A percentile compares a stretch with the other conserved stretches of the same genome.
Conservation (phyloP, 2,113 vertebrate species). For the Kryptolebias marmoratus region DNA sequence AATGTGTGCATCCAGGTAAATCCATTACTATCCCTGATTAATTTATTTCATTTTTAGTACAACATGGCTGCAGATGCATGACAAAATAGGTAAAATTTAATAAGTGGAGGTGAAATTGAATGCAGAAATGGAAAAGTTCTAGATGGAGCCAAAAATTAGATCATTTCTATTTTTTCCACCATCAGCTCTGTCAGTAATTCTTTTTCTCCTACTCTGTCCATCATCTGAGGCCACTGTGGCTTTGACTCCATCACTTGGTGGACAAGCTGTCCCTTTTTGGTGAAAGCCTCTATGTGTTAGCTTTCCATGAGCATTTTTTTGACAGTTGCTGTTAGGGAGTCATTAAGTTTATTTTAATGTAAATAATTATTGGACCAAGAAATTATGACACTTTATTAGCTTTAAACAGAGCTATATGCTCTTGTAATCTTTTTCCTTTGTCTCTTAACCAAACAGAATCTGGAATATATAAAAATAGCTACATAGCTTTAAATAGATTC, state of each 20-base stretch:
- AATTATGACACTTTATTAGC: too few relatives aligned
- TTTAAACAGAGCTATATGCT: too few relatives aligned
- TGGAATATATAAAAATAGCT: background rate
- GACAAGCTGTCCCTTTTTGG: slow-evolving; percentile 28
- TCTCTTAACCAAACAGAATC: too few relatives aligned
- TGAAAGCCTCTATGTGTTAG: slow-evolving; percentile 12
- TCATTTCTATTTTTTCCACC: background rate
- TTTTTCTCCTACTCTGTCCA: slow-evolving; percentile 31
- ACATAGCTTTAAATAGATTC: background rate
- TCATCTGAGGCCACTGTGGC: slow-evolving; percentile 44
- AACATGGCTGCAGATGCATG: slow-evolving; percentile 12
- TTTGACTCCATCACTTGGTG: slow-evolving; percentile 36
- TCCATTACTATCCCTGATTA: slow-evolving; percentile 28
- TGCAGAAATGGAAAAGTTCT: background rate
- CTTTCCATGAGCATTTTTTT: slow-evolving; percentile 20
- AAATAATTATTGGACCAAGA: too few relatives aligned
- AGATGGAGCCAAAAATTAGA: slow-evolving; percentile 25
- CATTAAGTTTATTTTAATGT: too few relatives aligned
- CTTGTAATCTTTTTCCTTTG: too few relatives aligned
- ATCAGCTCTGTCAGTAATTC: slow-evolving; percentile 6
- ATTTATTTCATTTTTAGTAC: slow-evolving; percentile 6
- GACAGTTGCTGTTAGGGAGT: slow-evolving; percentile 28
- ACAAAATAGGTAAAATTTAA: slow-evolving; percentile 11
- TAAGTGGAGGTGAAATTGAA: background rate
- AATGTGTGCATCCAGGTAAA: slow-evolving; percentile 21